Evolutionary conservation across 2,797 vertebrate genomes (phyloP), one percentile per base, ranked within the genome.

Genomic region (Cygnus olor): DNA sequence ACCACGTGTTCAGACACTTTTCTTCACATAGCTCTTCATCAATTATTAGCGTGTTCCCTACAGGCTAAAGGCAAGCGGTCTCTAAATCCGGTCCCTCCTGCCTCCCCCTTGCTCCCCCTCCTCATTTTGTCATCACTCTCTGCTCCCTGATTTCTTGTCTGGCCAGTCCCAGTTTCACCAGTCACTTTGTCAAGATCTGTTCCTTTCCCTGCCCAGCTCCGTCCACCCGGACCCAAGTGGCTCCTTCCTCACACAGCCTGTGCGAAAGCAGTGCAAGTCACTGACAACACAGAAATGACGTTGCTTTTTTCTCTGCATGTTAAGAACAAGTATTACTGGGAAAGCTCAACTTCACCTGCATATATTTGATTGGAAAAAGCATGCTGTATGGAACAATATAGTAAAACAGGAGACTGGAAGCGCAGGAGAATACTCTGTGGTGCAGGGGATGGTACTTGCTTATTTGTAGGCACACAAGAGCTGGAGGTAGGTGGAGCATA

Each of bases 381-480:
- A 14, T 47, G 25, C 19, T 73, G 27, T 22, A 34, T 24, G 5
- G 10, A 49, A 28, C 11, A 3, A 32, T n/a, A 18, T 2, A 8
- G 47, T 44, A 57, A 71, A 58, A 8, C 0, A 38, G 64, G n/a
- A 47, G 17, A 51, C 30, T 83, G 72, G 79, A 74, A 66, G 56
- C 40, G 47, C 69, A 85, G 45, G 22, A 73, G 9, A 70, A 56
- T 15, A 13, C 16, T 34, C 65, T 30, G 44, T 2, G 3, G 47
- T 0, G 0, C 1, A 0, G 21, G 16, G 17, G 10, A 6, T 8
- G 38, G 53, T 34, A 40, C 22, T 6, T 10, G 14, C 14, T 1
- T 11, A 28, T 30, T 24, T 47, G 44, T 14, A 27, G 25, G 45
- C 51, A 57, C 12, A 30, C 9, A 5, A 7, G 54, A 76, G 34